phyloP scores from a whole-genome alignment of 2,113 vertebrate genomes.

The Otis tarda region DNA sequence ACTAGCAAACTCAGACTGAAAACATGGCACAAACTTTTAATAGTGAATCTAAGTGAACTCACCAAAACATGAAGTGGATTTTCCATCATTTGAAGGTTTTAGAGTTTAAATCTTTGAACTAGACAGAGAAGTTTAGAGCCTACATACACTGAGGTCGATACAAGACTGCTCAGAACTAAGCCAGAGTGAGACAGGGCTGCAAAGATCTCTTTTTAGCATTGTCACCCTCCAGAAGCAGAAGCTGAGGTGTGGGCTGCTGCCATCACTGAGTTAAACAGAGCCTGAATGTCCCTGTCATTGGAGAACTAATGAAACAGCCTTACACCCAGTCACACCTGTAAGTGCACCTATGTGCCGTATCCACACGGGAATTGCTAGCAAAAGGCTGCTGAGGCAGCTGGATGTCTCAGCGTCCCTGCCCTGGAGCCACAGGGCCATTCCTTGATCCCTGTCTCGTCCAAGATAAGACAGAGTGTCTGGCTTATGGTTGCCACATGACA shows the following conservation, averaged over 20 bases:
- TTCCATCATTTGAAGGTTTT: neutral
- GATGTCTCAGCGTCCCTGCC: neutral
- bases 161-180: neutral
- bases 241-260: neutral
- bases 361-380: neutral
- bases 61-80: constrained; percentile 14
- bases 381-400: neutral
- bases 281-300: neutral
- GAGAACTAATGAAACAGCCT: neutral
- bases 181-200: neutral
- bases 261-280: neutral
- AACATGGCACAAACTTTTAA: neutral
- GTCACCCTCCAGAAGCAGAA: neutral
- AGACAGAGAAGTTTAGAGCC: neutral
- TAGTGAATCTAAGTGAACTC: neutral
- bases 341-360: too few relatives aligned
- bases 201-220: neutral
- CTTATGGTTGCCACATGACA: neutral
- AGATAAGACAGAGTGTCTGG: neutral
- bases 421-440: neutral
- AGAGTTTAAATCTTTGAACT: neutral
- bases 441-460: neutral
- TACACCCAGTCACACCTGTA: neutral
- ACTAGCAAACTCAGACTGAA: constrained; percentile 26
- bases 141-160: accelerated